Evolutionary conservation across 2,888 invertebrate species (phyloP), one percentile per base, ranked within the genome.

Genomic region (Masnerella sp.): DNA sequence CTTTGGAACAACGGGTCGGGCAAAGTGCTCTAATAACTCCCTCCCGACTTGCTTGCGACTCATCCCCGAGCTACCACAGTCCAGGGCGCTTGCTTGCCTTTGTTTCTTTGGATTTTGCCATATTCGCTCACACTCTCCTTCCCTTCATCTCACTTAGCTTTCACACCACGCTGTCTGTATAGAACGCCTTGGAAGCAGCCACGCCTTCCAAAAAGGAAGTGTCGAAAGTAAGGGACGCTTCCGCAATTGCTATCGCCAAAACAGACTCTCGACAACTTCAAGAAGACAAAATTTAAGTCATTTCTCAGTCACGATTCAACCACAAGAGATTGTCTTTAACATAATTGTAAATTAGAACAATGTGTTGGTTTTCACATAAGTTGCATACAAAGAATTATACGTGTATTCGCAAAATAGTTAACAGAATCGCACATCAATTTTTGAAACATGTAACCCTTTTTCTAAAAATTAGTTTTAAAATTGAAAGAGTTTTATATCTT

Each of bases 11-110:
- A 74, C 81, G 69, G 61, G 81, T 75, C 83, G 79, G 79, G 81
- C 80, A 81, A 81, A 82, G 82, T 81, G 80, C 80, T 82, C 81
- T 82, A 82, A 81, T 82, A 82, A 81, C 81, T 82, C 80, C 80
- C 81, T 79, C 79, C 81, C 77, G 61, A 62, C 52, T 68, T 59
- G 59, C 52, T 59, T 40, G 73, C 75, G 70, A 67, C 71, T 73
- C 75, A 77, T 76, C 76, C 77, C 74, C 68, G 68, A 61, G 28
- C 11, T 51, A 18, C 28, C 36, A 34, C 51, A 52, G 59, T 70
- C 59, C 54, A 64, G 51, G 54, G 30, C 38, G 40, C 43, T 65
- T 59, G 47, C 65, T 75, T 58, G 76, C 74, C 75, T 79, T 79
- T 79, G 77, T 79, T 81, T 79, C 78, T 76, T 78, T 75, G 76